These are phyloP conservation scores for Hippoglossus hippoglossus DNA, from an alignment of 2,797 vertebrate species.

Conservation along the genomic window DNA sequence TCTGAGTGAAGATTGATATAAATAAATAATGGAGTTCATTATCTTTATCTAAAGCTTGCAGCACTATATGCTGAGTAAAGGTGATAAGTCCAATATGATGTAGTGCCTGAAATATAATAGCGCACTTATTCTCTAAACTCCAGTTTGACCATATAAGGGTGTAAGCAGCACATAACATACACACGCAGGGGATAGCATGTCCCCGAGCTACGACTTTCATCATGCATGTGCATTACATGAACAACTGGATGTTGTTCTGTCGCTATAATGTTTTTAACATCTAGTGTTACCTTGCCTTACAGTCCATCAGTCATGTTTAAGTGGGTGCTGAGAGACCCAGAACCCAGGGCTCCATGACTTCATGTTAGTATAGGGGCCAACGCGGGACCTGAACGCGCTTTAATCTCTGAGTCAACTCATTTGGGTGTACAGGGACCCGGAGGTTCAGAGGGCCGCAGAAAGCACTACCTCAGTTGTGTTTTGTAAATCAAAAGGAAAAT, in stretches of 20 bases:
- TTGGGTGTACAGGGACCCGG: conserved; percentile 14
- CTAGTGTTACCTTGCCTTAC: conserved; percentile 69
- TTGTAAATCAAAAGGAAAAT: conserved; percentile 34
- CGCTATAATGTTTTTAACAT: conserved; percentile 66
- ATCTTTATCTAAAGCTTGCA: conserved; percentile 1
- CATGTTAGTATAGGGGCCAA: conserved; percentile 75
- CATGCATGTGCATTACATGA: conserved; percentile 54
- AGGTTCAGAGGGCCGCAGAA: conserved; percentile 28
- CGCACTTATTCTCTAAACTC: conserved; percentile 38
- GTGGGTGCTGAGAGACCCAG: conserved; percentile 79
- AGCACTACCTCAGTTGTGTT: conserved; percentile 30
- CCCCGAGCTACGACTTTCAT: conserved; percentile 66
- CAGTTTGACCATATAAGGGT: conserved; percentile 47
- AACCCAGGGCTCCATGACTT: conserved; percentile 69
- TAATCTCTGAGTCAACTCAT: conserved; percentile 45
- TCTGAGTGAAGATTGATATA: conserved; percentile 5
- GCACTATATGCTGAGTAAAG: conserved; percentile 25
- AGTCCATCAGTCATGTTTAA: conserved; percentile 78
- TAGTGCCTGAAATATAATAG: conserved; percentile 39
- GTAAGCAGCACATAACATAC: conserved; percentile 33
- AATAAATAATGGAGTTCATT: conserved; percentile 3
- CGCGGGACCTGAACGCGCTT: conserved; percentile 51
- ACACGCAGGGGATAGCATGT: conserved; percentile 54
- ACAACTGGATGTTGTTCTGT: conserved; percentile 70
- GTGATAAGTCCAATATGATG: conserved; percentile 50